A percentile compares a stretch with the other conserved stretches of the same genome.
Evolutionary conservation across 2,797 vertebrate species (phyloP).

Genomic region (Atherinosoma microstoma): DNA sequence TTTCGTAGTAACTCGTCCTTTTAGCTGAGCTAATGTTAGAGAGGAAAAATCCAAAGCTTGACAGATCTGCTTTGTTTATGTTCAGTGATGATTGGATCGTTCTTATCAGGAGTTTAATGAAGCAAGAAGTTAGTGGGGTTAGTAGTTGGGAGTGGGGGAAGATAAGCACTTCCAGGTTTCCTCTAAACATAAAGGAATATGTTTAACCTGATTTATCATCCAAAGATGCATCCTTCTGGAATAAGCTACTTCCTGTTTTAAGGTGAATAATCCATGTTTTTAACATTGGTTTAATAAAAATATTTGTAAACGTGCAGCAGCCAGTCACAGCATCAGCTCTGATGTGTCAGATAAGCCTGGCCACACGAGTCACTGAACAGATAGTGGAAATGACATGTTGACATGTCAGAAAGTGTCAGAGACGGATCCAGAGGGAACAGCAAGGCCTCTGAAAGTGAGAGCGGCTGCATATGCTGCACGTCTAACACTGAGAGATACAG

Average conservation of each 20-base stretch:
- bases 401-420: constrained; percentile 52
- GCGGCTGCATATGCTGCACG: constrained; percentile 29
- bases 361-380: constrained; percentile 47
- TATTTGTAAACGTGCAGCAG: constrained; percentile 26
- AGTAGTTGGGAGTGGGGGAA: constrained; percentile 40
- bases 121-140: constrained; percentile 57
- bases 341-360: constrained; percentile 62
- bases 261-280: neutral
- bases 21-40: neutral
- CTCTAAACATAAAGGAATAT: neutral
- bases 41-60: constrained; percentile 19
- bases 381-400: constrained; percentile 56
- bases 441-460: constrained; percentile 33
- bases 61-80: constrained; percentile 23
- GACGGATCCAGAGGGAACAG: constrained; percentile 34
- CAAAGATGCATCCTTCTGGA: neutral
- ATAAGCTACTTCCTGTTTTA: neutral
- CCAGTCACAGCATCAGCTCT: constrained; percentile 50
- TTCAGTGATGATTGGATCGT: neutral
- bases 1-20: too few relatives aligned
- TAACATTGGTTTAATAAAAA: constrained; percentile 14
- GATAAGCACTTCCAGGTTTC: neutral
- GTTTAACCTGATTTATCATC: neutral
- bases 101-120: neutral
- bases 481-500: constrained; percentile 27